Percentiles rank a stretch among this genome's conserved stretches.
Evolutionary conservation across 1,140 invertebrate genomes (phyloP).

Genomic region (Sitodiplosis mosellana): DNA sequence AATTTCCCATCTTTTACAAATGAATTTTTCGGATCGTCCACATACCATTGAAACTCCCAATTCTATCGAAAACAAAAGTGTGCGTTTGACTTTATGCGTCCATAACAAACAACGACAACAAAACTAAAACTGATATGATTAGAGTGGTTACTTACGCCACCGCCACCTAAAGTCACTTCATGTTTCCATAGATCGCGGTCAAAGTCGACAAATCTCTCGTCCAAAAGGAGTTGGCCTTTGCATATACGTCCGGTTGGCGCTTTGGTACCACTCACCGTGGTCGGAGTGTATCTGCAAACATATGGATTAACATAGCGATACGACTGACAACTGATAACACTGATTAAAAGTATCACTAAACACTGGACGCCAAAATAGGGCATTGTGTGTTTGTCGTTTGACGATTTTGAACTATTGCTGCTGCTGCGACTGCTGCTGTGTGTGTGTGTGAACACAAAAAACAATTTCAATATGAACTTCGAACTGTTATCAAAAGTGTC

Average conservation of each 20-base stretch:
- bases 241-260: constrained; percentile 6
- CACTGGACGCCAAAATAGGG: background rate
- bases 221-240: constrained; percentile 28
- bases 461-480: no score
- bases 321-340: background rate
- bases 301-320: no score
- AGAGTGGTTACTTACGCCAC: constrained; percentile 18
- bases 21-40: constrained; percentile 31
- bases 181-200: constrained; percentile 33
- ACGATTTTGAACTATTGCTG: no score
- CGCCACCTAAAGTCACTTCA: constrained; percentile 31
- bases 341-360: background rate
- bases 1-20: constrained; percentile 28
- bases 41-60: constrained; percentile 37
- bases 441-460: no score
- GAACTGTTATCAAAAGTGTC: no score
- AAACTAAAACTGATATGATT: no score
- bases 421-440: no score
- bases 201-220: constrained; percentile 32
- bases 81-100: constrained; percentile 11
- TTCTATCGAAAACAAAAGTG: constrained; percentile 18
- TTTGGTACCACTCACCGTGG: no score
- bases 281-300: no score
- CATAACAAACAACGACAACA: no score
- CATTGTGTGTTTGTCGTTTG: no score